phyloP scores from a whole-genome alignment of 2,888 invertebrate genomes.

The Lacanobia wlatinum region DNA sequence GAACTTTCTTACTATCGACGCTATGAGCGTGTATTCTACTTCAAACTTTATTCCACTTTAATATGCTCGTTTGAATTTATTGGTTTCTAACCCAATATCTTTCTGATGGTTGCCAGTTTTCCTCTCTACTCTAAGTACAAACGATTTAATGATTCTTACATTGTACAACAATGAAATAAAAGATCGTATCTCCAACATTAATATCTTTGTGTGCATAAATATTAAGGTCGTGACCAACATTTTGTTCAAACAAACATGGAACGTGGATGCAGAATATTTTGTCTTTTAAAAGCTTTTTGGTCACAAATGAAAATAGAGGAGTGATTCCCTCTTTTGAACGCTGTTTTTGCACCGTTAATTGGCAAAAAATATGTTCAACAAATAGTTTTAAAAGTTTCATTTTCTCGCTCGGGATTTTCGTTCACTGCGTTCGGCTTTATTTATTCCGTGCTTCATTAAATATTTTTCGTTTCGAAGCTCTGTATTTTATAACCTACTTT shows the following conservation, averaged over 20 bases:
- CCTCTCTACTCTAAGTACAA: constrained; percentile 32
- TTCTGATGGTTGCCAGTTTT: not conserved
- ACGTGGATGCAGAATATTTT: constrained; percentile 39
- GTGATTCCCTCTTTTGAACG: constrained; percentile 25
- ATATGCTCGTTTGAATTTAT: constrained; percentile 13
- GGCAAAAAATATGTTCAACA: constrained; percentile 34
- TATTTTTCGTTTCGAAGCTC: constrained; percentile 1
- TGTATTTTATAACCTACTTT: not conserved
- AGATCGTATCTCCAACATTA: constrained; percentile 44
- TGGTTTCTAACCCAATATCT: constrained; percentile 15
- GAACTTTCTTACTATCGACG: not conserved
- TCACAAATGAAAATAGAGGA: constrained; percentile 36
- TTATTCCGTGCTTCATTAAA: constrained; percentile 19
- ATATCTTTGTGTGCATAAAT: constrained; percentile 51
- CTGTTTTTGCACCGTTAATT: constrained; percentile 44
- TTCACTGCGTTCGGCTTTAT: constrained; percentile 23
- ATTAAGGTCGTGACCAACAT: constrained; percentile 45
- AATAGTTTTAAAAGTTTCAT: constrained; percentile 39
- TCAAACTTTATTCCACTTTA: constrained; percentile 3
- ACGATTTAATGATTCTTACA: constrained; percentile 31
- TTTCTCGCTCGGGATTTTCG: constrained; percentile 39
- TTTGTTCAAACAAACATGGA: constrained; percentile 27
- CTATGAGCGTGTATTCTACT: not conserved
- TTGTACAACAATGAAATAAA: constrained; percentile 38
- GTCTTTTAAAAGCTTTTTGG: constrained; percentile 43